Percentiles rank a stretch among this genome's conserved stretches.
Evolutionary conservation across 2,797 vertebrate genomes (phyloP).

Genomic region (Anguilla megastoma): DNA sequence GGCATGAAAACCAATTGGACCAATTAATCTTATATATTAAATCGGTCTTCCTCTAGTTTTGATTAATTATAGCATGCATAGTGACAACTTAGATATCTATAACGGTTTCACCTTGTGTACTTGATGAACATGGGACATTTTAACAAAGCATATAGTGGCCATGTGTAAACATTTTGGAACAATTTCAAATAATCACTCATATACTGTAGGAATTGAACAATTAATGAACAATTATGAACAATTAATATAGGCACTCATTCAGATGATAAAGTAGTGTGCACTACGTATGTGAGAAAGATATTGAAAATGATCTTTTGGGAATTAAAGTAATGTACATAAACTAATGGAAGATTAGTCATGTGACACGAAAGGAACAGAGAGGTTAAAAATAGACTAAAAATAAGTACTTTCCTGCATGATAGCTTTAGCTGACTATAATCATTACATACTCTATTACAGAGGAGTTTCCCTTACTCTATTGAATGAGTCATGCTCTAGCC

Average conservation of each 20-base stretch:
- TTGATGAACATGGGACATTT: background rate
- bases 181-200: too few species aligned
- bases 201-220: too few species aligned
- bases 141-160: background rate
- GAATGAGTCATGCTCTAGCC: background rate
- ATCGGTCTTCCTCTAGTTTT: background rate
- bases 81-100: too few species aligned
- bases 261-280: background rate
- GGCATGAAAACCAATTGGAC: background rate
- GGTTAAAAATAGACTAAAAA: background rate
- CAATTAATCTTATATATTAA: background rate
- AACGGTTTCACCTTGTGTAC: background rate
- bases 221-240: background rate
- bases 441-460: background rate
- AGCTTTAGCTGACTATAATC: background rate
- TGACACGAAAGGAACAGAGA: background rate
- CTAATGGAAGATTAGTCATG: background rate
- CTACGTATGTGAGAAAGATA: too few species aligned
- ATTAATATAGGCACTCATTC: background rate
- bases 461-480: background rate
- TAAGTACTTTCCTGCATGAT: background rate
- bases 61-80: background rate
- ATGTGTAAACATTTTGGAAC: too few species aligned
- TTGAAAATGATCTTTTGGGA: background rate
- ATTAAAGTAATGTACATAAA: background rate